A percentile compares a stretch with the other conserved stretches of the same genome.
phyloP scores from a whole-genome alignment of 2,888 invertebrate genomes.

The Drosophila aldrichi region DNA sequence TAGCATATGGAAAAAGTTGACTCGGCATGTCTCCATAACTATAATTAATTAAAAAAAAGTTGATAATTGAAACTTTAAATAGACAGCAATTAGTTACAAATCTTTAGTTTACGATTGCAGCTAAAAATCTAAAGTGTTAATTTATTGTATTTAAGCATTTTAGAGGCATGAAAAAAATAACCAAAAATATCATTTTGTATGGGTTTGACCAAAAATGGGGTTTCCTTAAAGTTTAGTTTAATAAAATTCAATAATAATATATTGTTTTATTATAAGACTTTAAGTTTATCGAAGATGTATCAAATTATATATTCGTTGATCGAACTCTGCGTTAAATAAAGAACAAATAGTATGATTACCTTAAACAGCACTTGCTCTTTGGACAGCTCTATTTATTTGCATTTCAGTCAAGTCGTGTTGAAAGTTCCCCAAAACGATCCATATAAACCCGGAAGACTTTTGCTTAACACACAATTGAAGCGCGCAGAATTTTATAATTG shows the following conservation, averaged over 20 bases:
- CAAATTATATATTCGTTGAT: not conserved
- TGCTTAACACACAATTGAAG: slow-evolving; percentile 1
- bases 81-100: not conserved
- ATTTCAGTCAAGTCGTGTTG: not conserved
- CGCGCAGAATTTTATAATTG: slow-evolving; percentile 14
- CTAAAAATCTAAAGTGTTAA: not conserved
- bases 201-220: not conserved
- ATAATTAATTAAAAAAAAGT: not conserved
- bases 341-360: not conserved
- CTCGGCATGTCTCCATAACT: not conserved
- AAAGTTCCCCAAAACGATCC: not conserved
- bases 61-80: not conserved
- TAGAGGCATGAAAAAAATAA: not conserved
- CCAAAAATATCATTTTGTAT: not conserved
- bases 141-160: slow-evolving; percentile 1
- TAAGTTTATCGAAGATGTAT: too few species aligned
- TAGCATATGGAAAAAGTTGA: not conserved
- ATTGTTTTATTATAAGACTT: too few species aligned
- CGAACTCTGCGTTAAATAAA: not conserved
- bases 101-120: not conserved
- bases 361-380: not conserved
- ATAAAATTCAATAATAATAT: too few species aligned
- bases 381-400: slow-evolving; percentile 7
- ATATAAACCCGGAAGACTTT: slow-evolving; percentile 14
- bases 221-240: not conserved